Conservation (phyloP, 2,113 vertebrate species). For the Poecile atricapillus region DNA sequence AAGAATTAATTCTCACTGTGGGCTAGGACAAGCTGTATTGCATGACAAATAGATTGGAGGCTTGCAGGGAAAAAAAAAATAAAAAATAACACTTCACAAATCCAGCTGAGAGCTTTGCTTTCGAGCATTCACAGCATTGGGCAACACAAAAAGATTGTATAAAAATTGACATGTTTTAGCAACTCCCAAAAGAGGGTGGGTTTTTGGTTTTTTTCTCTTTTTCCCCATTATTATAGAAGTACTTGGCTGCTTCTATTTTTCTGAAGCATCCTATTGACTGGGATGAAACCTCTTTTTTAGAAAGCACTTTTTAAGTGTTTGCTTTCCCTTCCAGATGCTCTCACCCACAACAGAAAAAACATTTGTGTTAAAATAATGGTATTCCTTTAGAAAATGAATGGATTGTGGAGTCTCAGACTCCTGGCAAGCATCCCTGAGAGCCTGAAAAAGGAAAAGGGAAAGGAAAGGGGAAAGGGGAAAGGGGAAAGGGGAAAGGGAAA, state of each 20-base stretch:
- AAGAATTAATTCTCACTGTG: slow-evolving; percentile 44
- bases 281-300: neutral
- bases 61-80: neutral
- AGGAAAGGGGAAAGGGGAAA: neutral
- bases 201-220: neutral
- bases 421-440: neutral
- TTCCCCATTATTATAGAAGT: neutral
- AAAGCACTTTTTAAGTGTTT: neutral
- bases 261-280: neutral
- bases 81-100: neutral
- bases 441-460: neutral
- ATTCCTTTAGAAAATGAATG: neutral
- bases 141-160: neutral
- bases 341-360: neutral
- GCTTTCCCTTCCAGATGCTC: neutral
- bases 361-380: neutral
- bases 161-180: neutral
- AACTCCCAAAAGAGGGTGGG: neutral
- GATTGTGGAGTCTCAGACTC: neutral
- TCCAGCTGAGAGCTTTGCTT: neutral
- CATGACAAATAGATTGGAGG: slow-evolving; percentile 51
- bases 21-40: slow-evolving; percentile 9
- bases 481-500: neutral
- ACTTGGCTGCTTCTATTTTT: neutral
- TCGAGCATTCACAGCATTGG: neutral